Evolutionary conservation across 2,113 vertebrate genomes (phyloP).

Genomic region (Siniperca chuatsi): DNA sequence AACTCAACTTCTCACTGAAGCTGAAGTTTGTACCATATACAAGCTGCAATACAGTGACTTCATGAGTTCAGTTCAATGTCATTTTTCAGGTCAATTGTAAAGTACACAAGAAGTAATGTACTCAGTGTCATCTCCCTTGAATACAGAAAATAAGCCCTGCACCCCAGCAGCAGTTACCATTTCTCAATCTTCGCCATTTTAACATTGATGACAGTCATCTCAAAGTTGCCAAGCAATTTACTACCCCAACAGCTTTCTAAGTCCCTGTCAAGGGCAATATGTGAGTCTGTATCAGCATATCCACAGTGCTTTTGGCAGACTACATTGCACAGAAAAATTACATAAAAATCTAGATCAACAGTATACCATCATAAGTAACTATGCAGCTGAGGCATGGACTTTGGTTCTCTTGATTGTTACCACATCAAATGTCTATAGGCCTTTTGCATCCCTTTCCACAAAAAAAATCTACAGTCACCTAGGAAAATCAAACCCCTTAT

Average conservation of each 20-base stretch:
- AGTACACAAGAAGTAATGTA: not conserved
- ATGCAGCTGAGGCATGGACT: constrained; percentile 8
- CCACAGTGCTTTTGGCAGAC: constrained; percentile 18
- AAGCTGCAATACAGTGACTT: not conserved
- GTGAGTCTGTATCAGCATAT: constrained; percentile 23
- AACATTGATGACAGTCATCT: constrained; percentile 29
- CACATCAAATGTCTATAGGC: not conserved
- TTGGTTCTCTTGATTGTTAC: constrained; percentile 14
- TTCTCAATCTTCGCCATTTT: constrained; percentile 14
- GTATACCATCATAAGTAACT: constrained; percentile 1
- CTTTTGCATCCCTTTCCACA: constrained; percentile 12
- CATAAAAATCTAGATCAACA: not conserved
- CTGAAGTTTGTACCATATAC: not conserved
- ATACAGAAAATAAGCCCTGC: not conserved
- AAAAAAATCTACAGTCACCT: constrained; percentile 11
- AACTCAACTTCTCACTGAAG: not conserved
- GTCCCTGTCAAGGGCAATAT: constrained; percentile 25
- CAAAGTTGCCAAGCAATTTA: constrained; percentile 23
- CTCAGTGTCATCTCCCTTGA: constrained; percentile 1
- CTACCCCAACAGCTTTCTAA: constrained; percentile 23
- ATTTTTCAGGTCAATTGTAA: not conserved
- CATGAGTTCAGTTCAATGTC: not conserved
- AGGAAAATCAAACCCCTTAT: constrained; percentile 19
- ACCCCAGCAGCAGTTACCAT: not conserved
- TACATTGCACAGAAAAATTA: not conserved